These are phyloP conservation scores for Aldrovandia affinis DNA, from an alignment of 2,797 vertebrate genomes.

Conservation along the genomic window DNA sequence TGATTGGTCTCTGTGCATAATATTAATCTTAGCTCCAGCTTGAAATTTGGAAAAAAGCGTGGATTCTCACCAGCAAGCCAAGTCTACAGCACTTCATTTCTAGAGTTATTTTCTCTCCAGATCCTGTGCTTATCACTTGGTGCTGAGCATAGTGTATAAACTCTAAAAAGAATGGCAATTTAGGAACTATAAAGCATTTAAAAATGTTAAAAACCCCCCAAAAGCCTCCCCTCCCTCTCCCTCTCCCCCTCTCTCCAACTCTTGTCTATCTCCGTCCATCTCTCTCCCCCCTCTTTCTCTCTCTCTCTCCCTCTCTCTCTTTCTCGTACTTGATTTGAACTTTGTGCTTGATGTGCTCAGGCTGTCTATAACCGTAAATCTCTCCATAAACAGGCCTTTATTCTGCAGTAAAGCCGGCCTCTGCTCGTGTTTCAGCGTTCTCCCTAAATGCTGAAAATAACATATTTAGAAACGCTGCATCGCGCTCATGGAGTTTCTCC, in stretches of 20 bases:
- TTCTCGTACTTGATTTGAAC: conserved; percentile 28
- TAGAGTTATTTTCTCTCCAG: not conserved
- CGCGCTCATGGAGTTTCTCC: not conserved
- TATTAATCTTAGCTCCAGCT: not conserved
- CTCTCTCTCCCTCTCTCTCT: not conserved
- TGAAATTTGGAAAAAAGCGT: not conserved
- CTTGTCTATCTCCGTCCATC: not conserved
- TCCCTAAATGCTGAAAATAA: conserved; percentile 24
- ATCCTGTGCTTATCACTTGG: not conserved
- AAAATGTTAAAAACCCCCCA: no score
- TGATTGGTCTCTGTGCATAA: conserved; percentile 10
- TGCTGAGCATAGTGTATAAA: not conserved
- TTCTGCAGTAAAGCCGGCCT: not conserved
- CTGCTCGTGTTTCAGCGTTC: conserved; percentile 1
- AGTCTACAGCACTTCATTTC: not conserved
- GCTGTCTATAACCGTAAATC: not conserved
- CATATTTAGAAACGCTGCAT: conserved; percentile 3
- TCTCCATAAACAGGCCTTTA: not conserved
- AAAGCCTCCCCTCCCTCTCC: not conserved
- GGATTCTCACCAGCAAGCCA: not conserved
- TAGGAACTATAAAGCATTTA: not conserved
- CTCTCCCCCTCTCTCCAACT: not conserved
- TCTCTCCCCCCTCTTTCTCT: not conserved
- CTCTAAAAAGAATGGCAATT: not conserved
- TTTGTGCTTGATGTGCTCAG: conserved; percentile 12